phyloP scores from a whole-genome alignment of 2,113 vertebrate genomes.

The Neodontobutis hainanensis region DNA sequence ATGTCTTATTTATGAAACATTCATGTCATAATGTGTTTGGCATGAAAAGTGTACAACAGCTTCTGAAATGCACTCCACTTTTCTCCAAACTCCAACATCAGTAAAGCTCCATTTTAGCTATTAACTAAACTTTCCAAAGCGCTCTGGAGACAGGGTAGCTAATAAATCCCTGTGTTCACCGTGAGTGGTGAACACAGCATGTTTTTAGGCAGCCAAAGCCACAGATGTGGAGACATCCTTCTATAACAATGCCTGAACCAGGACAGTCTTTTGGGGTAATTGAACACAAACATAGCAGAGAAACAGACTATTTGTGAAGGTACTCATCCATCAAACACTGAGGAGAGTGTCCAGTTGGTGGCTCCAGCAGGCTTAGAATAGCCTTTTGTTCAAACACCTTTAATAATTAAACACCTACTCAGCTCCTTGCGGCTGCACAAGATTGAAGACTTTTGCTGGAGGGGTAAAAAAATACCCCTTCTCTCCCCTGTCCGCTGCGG shows the following conservation, averaged over 20 bases:
- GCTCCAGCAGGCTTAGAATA: conserved; percentile 75
- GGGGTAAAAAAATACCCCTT: conserved; percentile 16
- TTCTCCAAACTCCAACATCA: not conserved
- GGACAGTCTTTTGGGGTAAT: conserved; percentile 57
- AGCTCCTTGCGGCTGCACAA: conserved; percentile 64
- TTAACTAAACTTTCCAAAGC: conserved; percentile 28
- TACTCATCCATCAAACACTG: conserved; percentile 67
- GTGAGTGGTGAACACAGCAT: conserved; percentile 4
- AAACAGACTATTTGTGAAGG: conserved; percentile 59
- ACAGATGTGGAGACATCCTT: conserved; percentile 21
- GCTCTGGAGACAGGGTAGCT: not conserved
- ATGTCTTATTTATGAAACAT: no score
- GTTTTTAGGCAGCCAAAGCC: conserved; percentile 6
- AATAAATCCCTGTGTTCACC: conserved; percentile 20
- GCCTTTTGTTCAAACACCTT: conserved; percentile 81
- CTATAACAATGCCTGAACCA: conserved; percentile 24
- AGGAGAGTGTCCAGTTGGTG: conserved; percentile 71
- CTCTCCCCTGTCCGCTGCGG: conserved; percentile 27
- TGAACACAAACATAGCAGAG: conserved; percentile 50
- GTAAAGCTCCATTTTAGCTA: no score
- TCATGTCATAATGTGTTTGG: no score
- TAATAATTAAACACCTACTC: conserved; percentile 81
- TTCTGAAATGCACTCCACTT: conserved; percentile 8
- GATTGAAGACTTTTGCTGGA: conserved; percentile 68
- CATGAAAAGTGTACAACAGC: not conserved